These are phyloP conservation scores for Eciton burchellii DNA, from an alignment of 1,140 invertebrate species.

Conservation along the genomic window DNA sequence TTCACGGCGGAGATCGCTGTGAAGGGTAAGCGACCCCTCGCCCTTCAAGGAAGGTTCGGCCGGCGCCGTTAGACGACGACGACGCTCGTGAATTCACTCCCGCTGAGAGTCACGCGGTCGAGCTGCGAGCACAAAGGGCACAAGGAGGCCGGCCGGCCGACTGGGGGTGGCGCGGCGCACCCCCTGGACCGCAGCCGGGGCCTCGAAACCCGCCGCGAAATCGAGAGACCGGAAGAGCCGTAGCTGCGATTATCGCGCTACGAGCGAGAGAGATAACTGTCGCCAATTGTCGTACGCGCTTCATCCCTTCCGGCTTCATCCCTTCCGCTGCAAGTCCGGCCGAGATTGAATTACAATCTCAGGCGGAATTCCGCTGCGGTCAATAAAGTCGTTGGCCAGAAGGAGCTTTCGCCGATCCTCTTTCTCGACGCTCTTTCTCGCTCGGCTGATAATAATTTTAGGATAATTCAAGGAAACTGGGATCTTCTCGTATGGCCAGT, in stretches of 20 bases:
- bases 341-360: conserved; percentile 18
- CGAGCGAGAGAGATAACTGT: no score
- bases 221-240: conserved; percentile 66
- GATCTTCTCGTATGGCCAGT: no score
- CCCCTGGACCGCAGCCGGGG: conserved; percentile 29
- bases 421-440: no score
- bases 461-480: no score
- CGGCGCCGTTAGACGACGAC: conserved; percentile 27
- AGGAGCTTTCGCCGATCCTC: background rate
- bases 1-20: conserved; percentile 50
- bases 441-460: background rate
- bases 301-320: conserved; percentile 2
- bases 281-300: background rate
- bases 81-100: conserved; percentile 50
- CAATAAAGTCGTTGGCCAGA: background rate
- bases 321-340: background rate
- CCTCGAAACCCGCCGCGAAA: conserved; percentile 44
- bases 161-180: background rate
- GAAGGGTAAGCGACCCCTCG: conserved; percentile 25
- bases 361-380: background rate
- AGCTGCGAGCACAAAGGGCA: conserved; percentile 40
- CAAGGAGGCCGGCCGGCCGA: conserved; percentile 37
- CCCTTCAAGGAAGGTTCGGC: conserved; percentile 52
- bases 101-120: conserved; percentile 23
- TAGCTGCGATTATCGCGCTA: background rate